A percentile compares a stretch with the other conserved stretches of the same genome.
Conservation (phyloP, 2,113 vertebrate genomes). For the human (Homo sapiens) region DNA sequence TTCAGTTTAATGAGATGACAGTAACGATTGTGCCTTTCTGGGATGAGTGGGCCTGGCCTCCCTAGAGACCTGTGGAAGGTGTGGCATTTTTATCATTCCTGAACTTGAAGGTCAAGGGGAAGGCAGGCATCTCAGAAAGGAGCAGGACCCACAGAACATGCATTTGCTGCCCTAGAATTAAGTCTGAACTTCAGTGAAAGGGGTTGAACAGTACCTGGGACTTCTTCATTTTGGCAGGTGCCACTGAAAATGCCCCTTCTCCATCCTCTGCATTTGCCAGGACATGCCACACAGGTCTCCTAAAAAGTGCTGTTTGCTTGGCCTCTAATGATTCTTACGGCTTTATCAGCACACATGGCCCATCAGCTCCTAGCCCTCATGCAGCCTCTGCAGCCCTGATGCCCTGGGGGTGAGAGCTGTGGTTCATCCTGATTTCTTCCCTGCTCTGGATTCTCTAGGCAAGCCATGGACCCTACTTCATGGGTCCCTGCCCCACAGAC, state of each 20-base stretch:
- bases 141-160: constrained; percentile 10
- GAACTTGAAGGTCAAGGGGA: constrained; percentile 45
- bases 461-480: background rate
- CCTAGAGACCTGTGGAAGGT: constrained; percentile 66
- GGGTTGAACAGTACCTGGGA: background rate
- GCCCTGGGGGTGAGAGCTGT: rapidly evolving
- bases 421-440: background rate
- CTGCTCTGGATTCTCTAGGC: background rate
- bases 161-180: background rate
- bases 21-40: constrained; percentile 74
- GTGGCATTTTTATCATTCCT: constrained; percentile 64
- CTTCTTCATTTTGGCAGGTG: background rate
- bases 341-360: background rate
- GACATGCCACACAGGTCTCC: background rate
- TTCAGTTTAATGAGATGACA: constrained; percentile 80
- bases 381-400: background rate
- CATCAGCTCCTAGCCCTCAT: background rate
- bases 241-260: background rate
- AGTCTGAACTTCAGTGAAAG: background rate
- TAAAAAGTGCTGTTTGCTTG: background rate
- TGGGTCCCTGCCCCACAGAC: background rate
- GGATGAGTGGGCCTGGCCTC: constrained; percentile 67
- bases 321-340: background rate
- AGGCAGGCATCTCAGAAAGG: constrained; percentile 35
- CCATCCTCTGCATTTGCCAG: background rate